Evolutionary conservation across 2,113 vertebrate species (phyloP).

Genomic region (Nanorana parkeri): DNA sequence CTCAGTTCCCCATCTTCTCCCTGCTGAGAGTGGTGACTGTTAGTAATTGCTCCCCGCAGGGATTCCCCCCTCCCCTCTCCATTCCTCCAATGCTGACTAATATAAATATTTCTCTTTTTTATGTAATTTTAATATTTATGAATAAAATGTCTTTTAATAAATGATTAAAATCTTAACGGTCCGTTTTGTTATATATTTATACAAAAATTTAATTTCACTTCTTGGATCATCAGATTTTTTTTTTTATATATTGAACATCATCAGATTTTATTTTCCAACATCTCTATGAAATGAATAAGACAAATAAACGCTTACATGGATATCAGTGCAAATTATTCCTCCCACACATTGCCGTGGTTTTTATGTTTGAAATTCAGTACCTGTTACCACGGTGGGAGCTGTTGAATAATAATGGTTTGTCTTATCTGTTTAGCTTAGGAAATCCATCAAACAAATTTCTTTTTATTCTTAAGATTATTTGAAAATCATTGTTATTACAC

Average conservation of each 20-base stretch:
- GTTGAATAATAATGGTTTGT: constrained; percentile 6
- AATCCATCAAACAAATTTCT: not conserved
- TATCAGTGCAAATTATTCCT: not conserved
- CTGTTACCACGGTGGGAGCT: not conserved
- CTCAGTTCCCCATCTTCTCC: no score
- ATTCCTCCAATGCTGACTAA: no score
- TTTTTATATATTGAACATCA: not conserved
- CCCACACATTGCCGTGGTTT: not conserved
- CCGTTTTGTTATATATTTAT: not conserved
- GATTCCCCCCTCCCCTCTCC: no score
- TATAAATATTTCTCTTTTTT: no score
- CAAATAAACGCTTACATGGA: not conserved
- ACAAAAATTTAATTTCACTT: not conserved
- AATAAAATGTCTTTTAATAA: no score
- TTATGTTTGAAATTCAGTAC: not conserved
- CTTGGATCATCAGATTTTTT: not conserved
- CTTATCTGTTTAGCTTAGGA: not conserved
- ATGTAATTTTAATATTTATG: no score
- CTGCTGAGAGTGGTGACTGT: no score
- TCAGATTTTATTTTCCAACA: not conserved
- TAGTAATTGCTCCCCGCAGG: no score
- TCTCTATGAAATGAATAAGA: not conserved
- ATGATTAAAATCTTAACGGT: not conserved
- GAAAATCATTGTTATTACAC: no score
- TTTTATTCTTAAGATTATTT: not conserved